Evolutionary conservation across 2,888 invertebrate genomes (phyloP).

Genomic region (Catotricha subobsoleta): DNA sequence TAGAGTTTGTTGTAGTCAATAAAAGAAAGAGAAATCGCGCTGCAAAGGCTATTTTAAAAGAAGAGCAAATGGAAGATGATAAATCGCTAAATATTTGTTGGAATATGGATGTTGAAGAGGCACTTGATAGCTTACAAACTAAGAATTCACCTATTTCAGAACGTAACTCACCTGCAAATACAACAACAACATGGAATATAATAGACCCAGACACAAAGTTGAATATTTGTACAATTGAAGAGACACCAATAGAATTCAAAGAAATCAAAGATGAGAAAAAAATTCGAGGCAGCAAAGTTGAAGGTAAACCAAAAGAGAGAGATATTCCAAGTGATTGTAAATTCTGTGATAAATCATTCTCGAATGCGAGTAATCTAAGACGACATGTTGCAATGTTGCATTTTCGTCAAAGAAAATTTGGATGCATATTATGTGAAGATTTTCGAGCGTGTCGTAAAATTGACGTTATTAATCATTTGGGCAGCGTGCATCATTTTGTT

Average conservation of each 20-base stretch:
- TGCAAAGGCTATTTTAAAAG: background rate
- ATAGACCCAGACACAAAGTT: background rate
- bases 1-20: background rate
- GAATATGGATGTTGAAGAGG: slow-evolving; percentile 3
- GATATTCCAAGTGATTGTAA: slow-evolving; percentile 16
- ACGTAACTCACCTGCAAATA: too few species aligned
- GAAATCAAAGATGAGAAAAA: slow-evolving; percentile 4
- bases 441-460: slow-evolving; percentile 47
- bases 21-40: slow-evolving; percentile 1
- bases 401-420: slow-evolving; percentile 39
- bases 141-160: too few species aligned
- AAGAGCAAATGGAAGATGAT: background rate
- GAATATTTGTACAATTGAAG: background rate
- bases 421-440: slow-evolving; percentile 49
- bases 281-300: background rate
- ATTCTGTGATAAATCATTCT: slow-evolving; percentile 26
- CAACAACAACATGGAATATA: background rate
- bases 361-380: slow-evolving; percentile 26
- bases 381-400: slow-evolving; percentile 30
- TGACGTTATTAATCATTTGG: slow-evolving; percentile 46
- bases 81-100: background rate
- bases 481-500: slow-evolving; percentile 40
- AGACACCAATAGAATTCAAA: background rate
- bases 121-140: too few species aligned
- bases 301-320: slow-evolving; percentile 1